phyloP scores from a whole-genome alignment of 2,888 invertebrate species.

The Auanema freiburgensis region DNA sequence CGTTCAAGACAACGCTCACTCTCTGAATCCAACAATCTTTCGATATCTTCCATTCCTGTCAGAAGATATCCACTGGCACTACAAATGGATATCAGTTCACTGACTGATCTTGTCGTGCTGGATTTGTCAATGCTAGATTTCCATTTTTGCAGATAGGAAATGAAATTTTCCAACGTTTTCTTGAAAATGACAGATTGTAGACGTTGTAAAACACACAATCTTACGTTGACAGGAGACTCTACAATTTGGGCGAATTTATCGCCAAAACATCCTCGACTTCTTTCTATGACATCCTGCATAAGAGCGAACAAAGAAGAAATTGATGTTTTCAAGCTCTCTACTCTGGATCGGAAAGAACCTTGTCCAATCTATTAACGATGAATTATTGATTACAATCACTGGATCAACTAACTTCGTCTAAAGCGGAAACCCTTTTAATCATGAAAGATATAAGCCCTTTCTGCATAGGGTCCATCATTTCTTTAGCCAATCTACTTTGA shows the following conservation, averaged over 20 bases:
- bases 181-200: slow-evolving; percentile 3
- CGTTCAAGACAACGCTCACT: no score
- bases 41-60: slow-evolving; percentile 20
- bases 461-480: no score
- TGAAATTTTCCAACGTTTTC: slow-evolving; percentile 26
- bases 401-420: no score
- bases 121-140: slow-evolving; percentile 10
- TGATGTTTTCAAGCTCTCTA: slow-evolving; percentile 14
- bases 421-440: no score
- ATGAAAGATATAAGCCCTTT: no score
- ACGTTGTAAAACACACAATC: background rate
- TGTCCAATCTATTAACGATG: no score
- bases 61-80: slow-evolving; percentile 25
- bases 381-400: no score
- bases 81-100: slow-evolving; percentile 24
- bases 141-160: slow-evolving; percentile 24
- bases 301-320: slow-evolving; percentile 11
- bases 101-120: slow-evolving; percentile 9
- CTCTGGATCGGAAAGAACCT: slow-evolving; percentile 17
- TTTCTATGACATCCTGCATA: slow-evolving; percentile 11
- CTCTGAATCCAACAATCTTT: slow-evolving; percentile 10
- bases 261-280: slow-evolving; percentile 7
- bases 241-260: slow-evolving; percentile 10
- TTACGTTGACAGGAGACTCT: slow-evolving; percentile 14
- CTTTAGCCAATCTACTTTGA: no score